Percentiles rank a stretch among this genome's conserved stretches.
phyloP scores from a whole-genome alignment of 2,888 invertebrate genomes.

The Plutella xylostella region DNA sequence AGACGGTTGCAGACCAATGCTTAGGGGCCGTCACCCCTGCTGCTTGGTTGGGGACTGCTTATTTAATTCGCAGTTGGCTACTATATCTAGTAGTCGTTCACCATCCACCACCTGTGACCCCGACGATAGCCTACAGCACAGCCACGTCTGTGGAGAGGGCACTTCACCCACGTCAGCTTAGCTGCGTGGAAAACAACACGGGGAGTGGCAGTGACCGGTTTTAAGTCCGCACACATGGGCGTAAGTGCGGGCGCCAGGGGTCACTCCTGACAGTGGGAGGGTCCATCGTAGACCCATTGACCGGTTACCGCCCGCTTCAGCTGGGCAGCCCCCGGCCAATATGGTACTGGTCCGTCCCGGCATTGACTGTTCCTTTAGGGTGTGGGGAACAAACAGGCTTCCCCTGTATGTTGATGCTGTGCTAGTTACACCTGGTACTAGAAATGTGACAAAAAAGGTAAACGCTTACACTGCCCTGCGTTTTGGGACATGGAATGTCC shows the following conservation, averaged over 20 bases:
- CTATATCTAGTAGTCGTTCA: too few species aligned
- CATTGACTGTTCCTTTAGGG: not conserved
- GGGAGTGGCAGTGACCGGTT: slow-evolving; percentile 15
- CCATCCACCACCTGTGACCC: too few species aligned
- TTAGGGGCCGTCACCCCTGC: too few species aligned
- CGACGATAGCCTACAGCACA: too few species aligned
- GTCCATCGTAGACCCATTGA: slow-evolving; percentile 5
- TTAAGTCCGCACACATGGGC: slow-evolving; percentile 15
- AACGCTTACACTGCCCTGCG: slow-evolving; percentile 4
- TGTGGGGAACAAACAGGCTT: slow-evolving; percentile 5
- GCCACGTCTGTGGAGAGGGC: slow-evolving; percentile 8
- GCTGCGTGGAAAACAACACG: slow-evolving; percentile 9
- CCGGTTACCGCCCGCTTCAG: slow-evolving; percentile 8
- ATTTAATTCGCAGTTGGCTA: too few species aligned
- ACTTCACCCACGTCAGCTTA: slow-evolving; percentile 8
- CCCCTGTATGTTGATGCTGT: too few species aligned
- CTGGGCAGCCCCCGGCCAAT: too few species aligned
- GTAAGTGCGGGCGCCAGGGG: slow-evolving; percentile 17
- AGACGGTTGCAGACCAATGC: too few species aligned
- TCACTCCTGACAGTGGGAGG: too few species aligned
- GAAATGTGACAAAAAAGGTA: too few species aligned
- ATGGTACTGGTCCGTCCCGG: slow-evolving; percentile 4
- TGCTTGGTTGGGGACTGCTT: too few species aligned
- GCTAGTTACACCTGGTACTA: too few species aligned
- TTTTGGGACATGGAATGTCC: slow-evolving; percentile 12